Evolutionary conservation across 2,113 vertebrate genomes (phyloP).

Genomic region (Melanerpes formicivorus): DNA sequence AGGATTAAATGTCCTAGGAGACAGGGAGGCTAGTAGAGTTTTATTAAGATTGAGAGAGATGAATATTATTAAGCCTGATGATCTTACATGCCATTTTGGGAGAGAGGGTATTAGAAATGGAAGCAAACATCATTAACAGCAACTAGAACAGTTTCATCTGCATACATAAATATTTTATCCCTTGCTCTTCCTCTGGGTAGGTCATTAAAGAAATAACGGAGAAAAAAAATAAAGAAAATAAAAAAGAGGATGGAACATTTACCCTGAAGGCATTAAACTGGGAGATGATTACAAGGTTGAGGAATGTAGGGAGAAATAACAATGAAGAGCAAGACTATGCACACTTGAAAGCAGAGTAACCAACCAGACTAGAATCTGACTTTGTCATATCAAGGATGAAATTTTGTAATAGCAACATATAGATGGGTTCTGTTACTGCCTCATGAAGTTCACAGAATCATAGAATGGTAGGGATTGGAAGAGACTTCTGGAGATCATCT

Average conservation of each 20-base stretch:
- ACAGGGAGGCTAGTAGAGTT: not conserved
- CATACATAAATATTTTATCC: slow-evolving; percentile 57
- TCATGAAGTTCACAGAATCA: not conserved
- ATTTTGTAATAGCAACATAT: not conserved
- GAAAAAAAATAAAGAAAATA: not conserved
- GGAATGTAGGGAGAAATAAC: not conserved
- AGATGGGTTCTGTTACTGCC: not conserved
- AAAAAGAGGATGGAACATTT: not conserved
- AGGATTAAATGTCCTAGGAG: slow-evolving; percentile 52
- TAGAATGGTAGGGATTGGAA: too few relatives aligned
- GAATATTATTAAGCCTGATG: slow-evolving; percentile 47
- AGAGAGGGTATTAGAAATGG: slow-evolving; percentile 35
- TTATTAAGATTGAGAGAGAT: slow-evolving; percentile 63
- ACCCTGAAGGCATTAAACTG: not conserved
- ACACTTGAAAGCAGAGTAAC: not conserved
- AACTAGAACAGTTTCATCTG: slow-evolving; percentile 28
- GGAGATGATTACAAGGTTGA: not conserved
- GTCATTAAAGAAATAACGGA: slow-evolving; percentile 2
- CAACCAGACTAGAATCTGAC: not conserved
- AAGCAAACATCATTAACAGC: slow-evolving; percentile 57
- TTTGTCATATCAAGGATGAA: not conserved
- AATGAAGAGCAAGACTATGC: not conserved
- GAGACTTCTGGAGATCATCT: too few relatives aligned
- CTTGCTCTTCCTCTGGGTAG: not conserved
- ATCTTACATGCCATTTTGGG: slow-evolving; percentile 44